A percentile compares a stretch with the other conserved stretches of the same genome.
These are phyloP conservation scores for Conops quadrifasciatus DNA, from an alignment of 2,888 invertebrate species.

Conservation along the genomic window DNA sequence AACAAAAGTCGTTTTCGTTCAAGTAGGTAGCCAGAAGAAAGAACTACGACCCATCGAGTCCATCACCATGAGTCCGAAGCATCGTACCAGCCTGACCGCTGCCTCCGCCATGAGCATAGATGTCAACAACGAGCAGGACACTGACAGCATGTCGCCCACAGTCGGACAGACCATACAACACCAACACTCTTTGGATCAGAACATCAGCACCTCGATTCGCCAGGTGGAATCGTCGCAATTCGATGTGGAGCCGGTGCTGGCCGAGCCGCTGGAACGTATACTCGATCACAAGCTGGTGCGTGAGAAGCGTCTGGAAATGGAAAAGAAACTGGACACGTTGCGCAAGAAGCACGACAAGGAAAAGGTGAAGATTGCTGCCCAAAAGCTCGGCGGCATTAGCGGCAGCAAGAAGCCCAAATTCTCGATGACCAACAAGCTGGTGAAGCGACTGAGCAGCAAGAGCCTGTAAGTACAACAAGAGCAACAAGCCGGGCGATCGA, in stretches of 20 bases:
- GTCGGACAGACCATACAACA: constrained; percentile 55
- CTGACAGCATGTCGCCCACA: constrained; percentile 49
- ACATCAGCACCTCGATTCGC: constrained; percentile 57
- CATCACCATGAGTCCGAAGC: constrained; percentile 67
- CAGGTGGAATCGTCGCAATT: constrained; percentile 60
- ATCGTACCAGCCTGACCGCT: constrained; percentile 63
- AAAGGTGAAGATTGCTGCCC: constrained; percentile 70
- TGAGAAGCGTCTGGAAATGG: constrained; percentile 83
- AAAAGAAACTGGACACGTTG: constrained; percentile 85
- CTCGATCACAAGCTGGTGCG: constrained; percentile 82
- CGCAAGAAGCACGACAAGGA: constrained; percentile 85
- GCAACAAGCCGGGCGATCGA: background rate
- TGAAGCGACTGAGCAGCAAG: constrained; percentile 79
- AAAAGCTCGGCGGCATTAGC: constrained; percentile 69
- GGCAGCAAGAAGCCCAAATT: constrained; percentile 76
- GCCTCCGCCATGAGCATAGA: constrained; percentile 57
- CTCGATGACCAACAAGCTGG: constrained; percentile 77
- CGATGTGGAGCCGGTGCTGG: constrained; percentile 68
- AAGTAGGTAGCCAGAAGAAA: constrained; percentile 65
- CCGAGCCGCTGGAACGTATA: constrained; percentile 82
- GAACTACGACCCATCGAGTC: constrained; percentile 63
- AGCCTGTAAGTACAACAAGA: constrained; percentile 73
- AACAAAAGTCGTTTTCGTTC: constrained; percentile 64
- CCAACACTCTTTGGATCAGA: constrained; percentile 63
- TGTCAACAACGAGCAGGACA: constrained; percentile 49